Evolutionary conservation across 2,797 vertebrate species (phyloP), one percentile per base, ranked within the genome.

Genomic region (Knipowitschia caucasica): DNA sequence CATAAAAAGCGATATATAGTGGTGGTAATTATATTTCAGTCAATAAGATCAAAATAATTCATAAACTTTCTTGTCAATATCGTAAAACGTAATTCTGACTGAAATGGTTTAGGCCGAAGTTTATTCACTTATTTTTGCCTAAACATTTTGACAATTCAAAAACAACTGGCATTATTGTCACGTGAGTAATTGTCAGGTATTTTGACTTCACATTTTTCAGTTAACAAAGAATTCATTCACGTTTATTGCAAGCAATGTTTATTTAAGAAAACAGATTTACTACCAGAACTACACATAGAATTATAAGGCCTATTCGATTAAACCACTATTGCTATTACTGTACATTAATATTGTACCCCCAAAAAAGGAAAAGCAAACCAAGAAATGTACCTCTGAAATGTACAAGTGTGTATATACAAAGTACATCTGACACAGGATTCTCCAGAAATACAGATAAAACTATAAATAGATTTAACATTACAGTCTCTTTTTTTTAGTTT

Each of bases 351-450:
- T 81, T 91, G 90, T 90, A 90, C 88, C 88, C n/a, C n/a, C n/a
- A n/a, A 88, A 87, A 86, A 81, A 83, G 88, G 83, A 89, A 83
- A 75, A 89, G 78, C 87, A 87, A 86, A 82, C 83, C 88, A 82
- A 88, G 82, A 77, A 90, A 78, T 92, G 93, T 92, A 94, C 92
- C 93, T 94, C 91, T 93, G 91, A 90, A 92, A 94, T 92, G 92
- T 95, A 94, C 93, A 95, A 89, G 89, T 88, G 92, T 92, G 86
- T 94, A 94, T 95, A 92, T 94, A 94, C 92, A 94, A 92, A 93
- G 92, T 92, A 91, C 91, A 92, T 91, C 78, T 92, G 89, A 93
- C 93, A 94, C 91, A 89, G 86, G 89, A 90, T 91, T 90, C 82
- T 90, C 84, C 88, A 89, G 75, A 86, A 89, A 92, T 90, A 89